These are phyloP conservation scores for Anas georgica DNA, from an alignment of 2,797 vertebrate genomes.

Conservation along the genomic window DNA sequence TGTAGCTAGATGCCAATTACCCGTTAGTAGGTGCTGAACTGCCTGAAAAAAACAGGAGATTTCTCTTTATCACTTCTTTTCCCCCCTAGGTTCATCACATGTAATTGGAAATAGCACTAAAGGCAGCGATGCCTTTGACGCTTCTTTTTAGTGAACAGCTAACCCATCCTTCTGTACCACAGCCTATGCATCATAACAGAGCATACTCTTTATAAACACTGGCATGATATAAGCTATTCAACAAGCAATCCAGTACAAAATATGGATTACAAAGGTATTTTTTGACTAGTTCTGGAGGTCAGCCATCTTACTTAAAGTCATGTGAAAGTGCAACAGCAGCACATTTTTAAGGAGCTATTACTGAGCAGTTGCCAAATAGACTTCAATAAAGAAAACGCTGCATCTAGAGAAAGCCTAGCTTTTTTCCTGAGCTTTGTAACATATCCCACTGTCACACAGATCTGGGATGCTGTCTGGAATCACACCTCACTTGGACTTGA, in stretches of 20 bases:
- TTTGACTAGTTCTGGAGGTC: not conserved
- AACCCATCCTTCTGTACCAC: not conserved
- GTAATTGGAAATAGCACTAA: not conserved
- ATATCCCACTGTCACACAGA: not conserved
- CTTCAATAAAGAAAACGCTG: not conserved
- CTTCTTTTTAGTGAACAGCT: not conserved
- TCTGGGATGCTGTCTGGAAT: not conserved
- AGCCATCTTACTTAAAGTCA: not conserved
- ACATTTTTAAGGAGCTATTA: slow-evolving; percentile 15
- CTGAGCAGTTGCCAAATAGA: not conserved
- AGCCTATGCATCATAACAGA: not conserved
- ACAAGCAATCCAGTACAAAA: not conserved
- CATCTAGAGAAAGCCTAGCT: not conserved
- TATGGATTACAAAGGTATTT: not conserved
- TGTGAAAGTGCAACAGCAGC: not conserved
- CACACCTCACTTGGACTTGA: not conserved
- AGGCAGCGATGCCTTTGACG: not conserved
- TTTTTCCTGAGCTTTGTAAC: not conserved
- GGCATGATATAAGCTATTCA: rapidly evolving
- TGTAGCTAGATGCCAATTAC: not conserved
- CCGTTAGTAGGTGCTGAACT: not conserved
- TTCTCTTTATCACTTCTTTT: not conserved
- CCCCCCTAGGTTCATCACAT: rapidly evolving
- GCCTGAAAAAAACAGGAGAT: not conserved
- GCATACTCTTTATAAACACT: not conserved